Percentiles rank a stretch among this genome's conserved stretches.
Evolutionary conservation across 2,797 vertebrate species (phyloP).

Genomic region (Neomorphus geoffroyi): DNA sequence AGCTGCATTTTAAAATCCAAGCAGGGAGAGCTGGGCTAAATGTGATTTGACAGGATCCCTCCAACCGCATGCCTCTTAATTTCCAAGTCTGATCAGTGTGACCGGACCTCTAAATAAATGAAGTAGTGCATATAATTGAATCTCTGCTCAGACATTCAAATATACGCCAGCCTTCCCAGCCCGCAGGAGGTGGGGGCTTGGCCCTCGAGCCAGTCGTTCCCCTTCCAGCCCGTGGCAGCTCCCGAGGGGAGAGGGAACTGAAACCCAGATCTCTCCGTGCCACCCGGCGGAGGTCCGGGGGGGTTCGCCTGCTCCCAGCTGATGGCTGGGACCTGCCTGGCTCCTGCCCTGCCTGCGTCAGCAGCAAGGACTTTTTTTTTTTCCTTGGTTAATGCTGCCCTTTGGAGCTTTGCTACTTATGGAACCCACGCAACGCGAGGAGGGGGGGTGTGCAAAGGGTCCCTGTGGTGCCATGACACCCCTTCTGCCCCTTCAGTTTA

Average conservation of each 20-base stretch:
- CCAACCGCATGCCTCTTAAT: slow-evolving; percentile 34
- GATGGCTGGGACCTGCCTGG: slow-evolving; percentile 13
- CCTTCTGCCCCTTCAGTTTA: not conserved
- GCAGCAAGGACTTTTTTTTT: not conserved
- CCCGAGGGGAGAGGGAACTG: no score
- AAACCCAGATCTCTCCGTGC: no score
- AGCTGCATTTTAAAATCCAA: slow-evolving; percentile 12
- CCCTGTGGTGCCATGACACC: not conserved
- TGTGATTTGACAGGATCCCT: slow-evolving; percentile 46
- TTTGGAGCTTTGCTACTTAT: not conserved
- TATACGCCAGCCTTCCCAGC: not conserved
- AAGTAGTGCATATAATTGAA: slow-evolving; percentile 52
- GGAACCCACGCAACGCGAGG: not conserved
- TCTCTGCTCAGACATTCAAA: slow-evolving; percentile 25
- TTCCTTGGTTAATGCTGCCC: not conserved
- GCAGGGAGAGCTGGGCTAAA: slow-evolving; percentile 2
- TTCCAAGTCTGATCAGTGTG: slow-evolving; percentile 49
- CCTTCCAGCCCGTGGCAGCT: not conserved
- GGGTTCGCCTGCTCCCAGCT: not conserved
- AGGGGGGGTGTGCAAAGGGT: not conserved
- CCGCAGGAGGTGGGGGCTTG: not conserved
- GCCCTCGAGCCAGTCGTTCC: not conserved
- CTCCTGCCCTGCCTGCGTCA: not conserved
- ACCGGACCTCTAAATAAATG: slow-evolving; percentile 53
- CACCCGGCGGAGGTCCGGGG: not conserved